Conservation (phyloP, 2,797 vertebrate genomes). For the Phataginus tricuspis region DNA sequence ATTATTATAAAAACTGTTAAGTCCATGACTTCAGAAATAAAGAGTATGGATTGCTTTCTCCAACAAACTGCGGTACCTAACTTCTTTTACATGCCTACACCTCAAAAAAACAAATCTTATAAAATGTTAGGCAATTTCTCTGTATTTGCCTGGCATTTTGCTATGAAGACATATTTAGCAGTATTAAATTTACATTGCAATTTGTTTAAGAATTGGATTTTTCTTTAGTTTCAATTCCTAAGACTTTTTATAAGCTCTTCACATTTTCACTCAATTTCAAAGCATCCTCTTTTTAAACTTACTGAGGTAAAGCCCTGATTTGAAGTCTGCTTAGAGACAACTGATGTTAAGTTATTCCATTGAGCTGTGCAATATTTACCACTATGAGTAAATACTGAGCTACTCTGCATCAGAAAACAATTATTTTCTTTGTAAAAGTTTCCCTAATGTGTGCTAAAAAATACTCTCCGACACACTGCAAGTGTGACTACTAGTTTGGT, state of each 20-base stretch:
- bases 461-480: not conserved
- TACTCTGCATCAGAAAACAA: not conserved
- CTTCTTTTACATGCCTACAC: not conserved
- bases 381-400: not conserved
- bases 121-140: not conserved
- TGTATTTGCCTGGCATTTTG: slow-evolving; percentile 7
- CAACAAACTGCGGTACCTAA: not conserved
- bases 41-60: not conserved
- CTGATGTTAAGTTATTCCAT: not conserved
- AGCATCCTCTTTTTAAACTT: not conserved
- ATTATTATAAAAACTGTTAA: not conserved
- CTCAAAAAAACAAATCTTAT: slow-evolving; percentile 32
- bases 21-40: not conserved
- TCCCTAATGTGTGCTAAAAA: not conserved
- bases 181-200: not conserved
- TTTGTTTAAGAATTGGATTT: not conserved
- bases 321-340: not conserved
- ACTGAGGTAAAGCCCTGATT: not conserved
- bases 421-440: not conserved
- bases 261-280: not conserved
- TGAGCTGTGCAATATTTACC: not conserved
- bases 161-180: not conserved
- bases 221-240: not conserved
- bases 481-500: not conserved
- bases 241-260: not conserved